phyloP scores from a whole-genome alignment of 2,888 invertebrate species.

The Plagodis pulveraria region DNA sequence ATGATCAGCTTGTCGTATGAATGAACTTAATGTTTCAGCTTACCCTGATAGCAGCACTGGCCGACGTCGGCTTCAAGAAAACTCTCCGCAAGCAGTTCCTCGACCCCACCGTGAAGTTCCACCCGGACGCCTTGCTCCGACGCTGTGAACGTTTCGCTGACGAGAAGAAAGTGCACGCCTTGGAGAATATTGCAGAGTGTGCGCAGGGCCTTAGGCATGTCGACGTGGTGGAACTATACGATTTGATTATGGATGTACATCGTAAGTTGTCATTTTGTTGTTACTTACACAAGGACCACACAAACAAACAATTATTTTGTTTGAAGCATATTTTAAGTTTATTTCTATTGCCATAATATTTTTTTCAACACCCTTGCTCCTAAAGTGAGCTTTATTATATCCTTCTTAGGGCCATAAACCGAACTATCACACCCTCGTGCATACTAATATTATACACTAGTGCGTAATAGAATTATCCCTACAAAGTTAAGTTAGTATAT shows the following conservation, averaged over 20 bases:
- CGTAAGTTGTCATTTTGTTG: constrained; percentile 63
- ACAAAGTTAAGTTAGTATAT: no score
- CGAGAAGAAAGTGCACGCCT: constrained; percentile 63
- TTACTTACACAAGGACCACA: no score
- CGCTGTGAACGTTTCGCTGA: constrained; percentile 79
- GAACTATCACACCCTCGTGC: no score
- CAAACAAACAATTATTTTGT: no score
- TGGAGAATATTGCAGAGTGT: constrained; percentile 66
- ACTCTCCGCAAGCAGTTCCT: constrained; percentile 76
- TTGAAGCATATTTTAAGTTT: no score
- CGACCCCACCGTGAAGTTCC: constrained; percentile 82
- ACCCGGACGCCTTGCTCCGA: constrained; percentile 77
- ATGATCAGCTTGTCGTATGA: no score
- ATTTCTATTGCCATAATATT: no score
- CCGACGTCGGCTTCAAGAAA: constrained; percentile 81
- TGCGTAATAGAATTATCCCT: no score
- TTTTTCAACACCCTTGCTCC: no score
- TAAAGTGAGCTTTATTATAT: no score
- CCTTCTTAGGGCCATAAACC: no score
- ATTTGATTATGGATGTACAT: constrained; percentile 76
- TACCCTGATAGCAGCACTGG: constrained; percentile 79
- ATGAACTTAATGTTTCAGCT: constrained; percentile 61
- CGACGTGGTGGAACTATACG: constrained; percentile 68
- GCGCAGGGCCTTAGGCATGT: constrained; percentile 62
- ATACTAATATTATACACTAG: no score